phyloP scores from a whole-genome alignment of 2,797 vertebrate species.

The Malacoraja senta region DNA sequence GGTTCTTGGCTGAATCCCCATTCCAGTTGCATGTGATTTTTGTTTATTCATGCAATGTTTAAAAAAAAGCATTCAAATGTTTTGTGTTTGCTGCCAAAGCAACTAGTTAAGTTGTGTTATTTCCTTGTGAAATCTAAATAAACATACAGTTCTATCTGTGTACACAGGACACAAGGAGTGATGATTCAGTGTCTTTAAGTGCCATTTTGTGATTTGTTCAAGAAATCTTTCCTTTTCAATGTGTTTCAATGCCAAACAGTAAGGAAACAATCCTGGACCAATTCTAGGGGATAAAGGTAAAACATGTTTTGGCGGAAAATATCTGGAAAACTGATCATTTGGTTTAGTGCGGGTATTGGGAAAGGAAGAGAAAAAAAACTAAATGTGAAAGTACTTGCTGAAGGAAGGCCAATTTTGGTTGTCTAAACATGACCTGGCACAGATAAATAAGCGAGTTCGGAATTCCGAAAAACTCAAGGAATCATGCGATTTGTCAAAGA shows the following conservation, averaged over 20 bases:
- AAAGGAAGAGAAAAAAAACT: neutral
- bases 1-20: slow-evolving; percentile 29
- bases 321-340: neutral
- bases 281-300: neutral
- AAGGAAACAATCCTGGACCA: neutral
- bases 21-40: neutral
- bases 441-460: neutral
- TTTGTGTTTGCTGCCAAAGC: slow-evolving; percentile 21
- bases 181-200: neutral
- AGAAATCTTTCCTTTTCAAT: neutral
- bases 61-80: neutral
- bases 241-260: neutral
- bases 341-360: neutral
- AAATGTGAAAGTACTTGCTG: neutral
- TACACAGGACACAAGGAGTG: neutral
- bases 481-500: too few relatives aligned
- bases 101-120: slow-evolving; percentile 25
- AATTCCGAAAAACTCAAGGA: too few relatives aligned
- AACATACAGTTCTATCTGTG: slow-evolving; percentile 8
- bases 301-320: neutral
- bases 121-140: slow-evolving; percentile 23
- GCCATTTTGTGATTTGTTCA: neutral
- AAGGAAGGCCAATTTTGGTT: neutral
- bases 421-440: neutral
- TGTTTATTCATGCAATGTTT: neutral